Base-by-base conservation (phyloP, 2,888 invertebrate species). In the Brachyptera putata region DNA sequence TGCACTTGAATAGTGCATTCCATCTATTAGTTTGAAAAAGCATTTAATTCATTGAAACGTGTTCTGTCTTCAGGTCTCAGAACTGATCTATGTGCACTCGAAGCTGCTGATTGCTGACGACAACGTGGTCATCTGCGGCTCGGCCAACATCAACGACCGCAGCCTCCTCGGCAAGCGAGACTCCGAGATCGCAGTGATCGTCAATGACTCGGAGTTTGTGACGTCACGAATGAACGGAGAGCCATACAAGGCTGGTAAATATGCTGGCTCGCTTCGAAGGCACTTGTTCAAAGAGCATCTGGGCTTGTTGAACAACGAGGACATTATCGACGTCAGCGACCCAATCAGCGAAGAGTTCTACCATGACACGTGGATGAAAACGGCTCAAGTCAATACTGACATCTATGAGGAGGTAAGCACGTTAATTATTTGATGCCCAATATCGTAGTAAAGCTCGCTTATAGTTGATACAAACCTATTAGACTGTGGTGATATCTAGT, bases 111-210 rank as follows among this genome's bases (percentile, higher is more conserved):
- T 99, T 63, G 90, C 90, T 1, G 98, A 99, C 72, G 98, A 99
- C 74, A 84, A 85, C 66, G 80, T 84, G 1, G 86, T 93, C 0
- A 95, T 99, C 64, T 96, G 97, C 69, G 98, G 98, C 16, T 97
- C 96, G 3, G 97, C 98, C 0, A 99, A 99, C 72, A 95, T 99
- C 68, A 99, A 99, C 71, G 98, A 99, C 73, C 79, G 98, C 56
- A 96, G 95, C 59, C 84, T 98, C 84, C 80, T 95, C 57, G 98
- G 98, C 1, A 91, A 87, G 63, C 80, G 98, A 65, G 98, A 98
- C 71, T 96, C 96, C 0, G 98, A 98, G 77, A 87, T 94, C 4
- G 95, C 94, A 2, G 87, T 95, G 14, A 77, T 95, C 43, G 81
- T 95, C 57, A 89, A 92, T 83, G 92, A 93, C 71, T 86, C 88